These are phyloP conservation scores for Apis dorsata DNA, from an alignment of 1,140 invertebrate species.

Conservation along the genomic window DNA sequence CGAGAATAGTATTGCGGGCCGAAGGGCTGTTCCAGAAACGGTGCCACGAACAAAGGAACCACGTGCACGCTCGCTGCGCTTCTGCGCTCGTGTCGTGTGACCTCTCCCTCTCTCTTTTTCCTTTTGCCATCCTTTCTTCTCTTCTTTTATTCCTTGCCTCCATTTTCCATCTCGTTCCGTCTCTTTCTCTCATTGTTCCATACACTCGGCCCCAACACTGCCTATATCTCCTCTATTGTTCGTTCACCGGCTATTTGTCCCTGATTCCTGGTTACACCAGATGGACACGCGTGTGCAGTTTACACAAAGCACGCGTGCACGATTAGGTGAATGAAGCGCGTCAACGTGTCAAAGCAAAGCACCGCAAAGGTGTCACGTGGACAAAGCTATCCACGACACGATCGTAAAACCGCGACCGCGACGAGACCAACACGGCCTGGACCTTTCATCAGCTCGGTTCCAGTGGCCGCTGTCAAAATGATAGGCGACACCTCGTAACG, in stretches of 20 bases:
- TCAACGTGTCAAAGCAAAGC: slow-evolving; percentile 42
- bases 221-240: slow-evolving; percentile 12
- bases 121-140: too few relatives aligned
- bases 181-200: background rate
- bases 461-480: slow-evolving; percentile 9
- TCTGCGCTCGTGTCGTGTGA: slow-evolving; percentile 29
- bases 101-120: background rate
- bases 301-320: slow-evolving; percentile 26
- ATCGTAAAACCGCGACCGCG: slow-evolving; percentile 45
- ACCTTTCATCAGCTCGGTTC: slow-evolving; percentile 3
- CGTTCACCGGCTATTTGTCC: background rate
- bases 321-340: slow-evolving; percentile 54
- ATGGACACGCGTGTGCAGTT: slow-evolving; percentile 23
- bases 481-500: slow-evolving; percentile 21
- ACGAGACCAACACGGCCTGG: background rate
- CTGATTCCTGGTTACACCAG: slow-evolving; percentile 5
- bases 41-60: slow-evolving; percentile 71
- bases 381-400: slow-evolving; percentile 62
- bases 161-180: background rate
- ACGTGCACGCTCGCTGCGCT: slow-evolving; percentile 58
- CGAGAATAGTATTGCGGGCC: slow-evolving; percentile 48
- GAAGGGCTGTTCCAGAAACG: slow-evolving; percentile 66
- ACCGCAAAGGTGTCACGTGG: slow-evolving; percentile 65
- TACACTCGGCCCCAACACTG: too few relatives aligned
- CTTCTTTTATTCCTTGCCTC: background rate